Evolutionary conservation across 37 sponge, comb jelly and placozoan species (phyloP), one percentile per base, ranked within the genome.

Genomic region (Agelas oroides): DNA sequence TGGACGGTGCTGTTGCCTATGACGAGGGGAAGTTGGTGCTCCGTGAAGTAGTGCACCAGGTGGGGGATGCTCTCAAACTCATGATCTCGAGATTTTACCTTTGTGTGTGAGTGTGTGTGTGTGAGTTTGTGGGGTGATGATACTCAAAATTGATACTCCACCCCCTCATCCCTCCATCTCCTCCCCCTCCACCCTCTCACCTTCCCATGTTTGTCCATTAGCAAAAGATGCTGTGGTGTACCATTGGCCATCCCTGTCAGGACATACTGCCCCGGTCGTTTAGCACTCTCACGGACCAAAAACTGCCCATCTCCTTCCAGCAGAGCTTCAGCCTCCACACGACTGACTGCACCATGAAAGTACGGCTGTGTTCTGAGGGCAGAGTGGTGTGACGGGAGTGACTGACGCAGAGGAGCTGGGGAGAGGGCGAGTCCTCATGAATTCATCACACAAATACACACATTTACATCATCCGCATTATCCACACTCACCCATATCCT

Each of bases 201-300:
- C 88, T 76, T 88, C 0, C 96, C 96, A 52, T 81, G 58, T 36
- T 90, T 79, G 79, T 95, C 93, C 61, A 95, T 90, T 1, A 95
- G 82, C 58, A 93, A 88, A 19, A 97, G 81, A 46, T 94, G 92
- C 65, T 91, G 92, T 25, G 83, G 59, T 25, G 75, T 54, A 53
- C 87, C 86, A 25, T 28, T 69, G 15, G 79, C 86, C 78, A 86
- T 79, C 15, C 91, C 95, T 32, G 97, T 92, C 57, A 95, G 63
- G n/a, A 95, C 96, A 81, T 77, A 95, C 81, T 92, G 90, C 0
- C 96, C 96, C 6, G 81, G 79, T 53, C 84, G 83, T 76, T 89
- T 88, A 23, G 25, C 77, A 63, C 88, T 85, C 78, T 92, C 93
- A 27, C 96, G 90, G 19, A 95, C 86, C 32, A 95, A 78, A 60